Evolutionary conservation across 2,113 vertebrate genomes (phyloP), one percentile per base, ranked within the genome.

Genomic region (Melanotaenia duboulayi): DNA sequence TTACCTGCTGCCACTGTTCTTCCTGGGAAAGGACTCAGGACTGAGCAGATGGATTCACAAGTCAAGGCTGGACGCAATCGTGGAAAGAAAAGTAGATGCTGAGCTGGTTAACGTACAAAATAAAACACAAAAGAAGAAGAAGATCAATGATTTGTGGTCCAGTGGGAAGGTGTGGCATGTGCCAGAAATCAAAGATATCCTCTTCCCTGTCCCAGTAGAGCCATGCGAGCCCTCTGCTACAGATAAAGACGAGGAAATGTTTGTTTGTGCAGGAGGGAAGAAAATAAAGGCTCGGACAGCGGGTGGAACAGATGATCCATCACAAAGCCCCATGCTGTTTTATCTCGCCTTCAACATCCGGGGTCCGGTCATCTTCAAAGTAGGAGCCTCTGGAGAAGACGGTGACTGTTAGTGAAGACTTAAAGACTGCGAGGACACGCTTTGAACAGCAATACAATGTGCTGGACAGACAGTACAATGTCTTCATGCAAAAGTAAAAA

Each of bases 281-380:
- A 11, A 58, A 70, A 83, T 87, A 59, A 4, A 1, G 0, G 65
- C 49, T 0, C 11, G 9, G 28, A 0, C 0, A 5, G 6, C 70
- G 10, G n/a, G 1, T 37, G 4, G 1, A 57, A 2, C 23, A 7
- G 7, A 13, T 0, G 32, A 22, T 8, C 4, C 9, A 56, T 2
- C 0, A 0, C 1, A 0, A 20, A 59, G 68, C 9, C 0, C 8
- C 0, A 11, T 11, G 22, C 64, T 24, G 13, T 82, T 65, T 70
- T 88, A 84, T 58, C 80, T 91, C 17, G 84, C 81, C 56, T 80
- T 91, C 64, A 92, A 37, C 39, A 90, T 91, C 58, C 28, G 39
- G 44, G 90, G 86, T 49, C 90, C 87, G n/a, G 71, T 92, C 5
- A 22, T 78, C 65, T 81, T 80, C 37, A 0, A 6, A 25, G 64